phyloP scores from a whole-genome alignment of 92 coral and sea anemone genomes.

The Ricordea florida region DNA sequence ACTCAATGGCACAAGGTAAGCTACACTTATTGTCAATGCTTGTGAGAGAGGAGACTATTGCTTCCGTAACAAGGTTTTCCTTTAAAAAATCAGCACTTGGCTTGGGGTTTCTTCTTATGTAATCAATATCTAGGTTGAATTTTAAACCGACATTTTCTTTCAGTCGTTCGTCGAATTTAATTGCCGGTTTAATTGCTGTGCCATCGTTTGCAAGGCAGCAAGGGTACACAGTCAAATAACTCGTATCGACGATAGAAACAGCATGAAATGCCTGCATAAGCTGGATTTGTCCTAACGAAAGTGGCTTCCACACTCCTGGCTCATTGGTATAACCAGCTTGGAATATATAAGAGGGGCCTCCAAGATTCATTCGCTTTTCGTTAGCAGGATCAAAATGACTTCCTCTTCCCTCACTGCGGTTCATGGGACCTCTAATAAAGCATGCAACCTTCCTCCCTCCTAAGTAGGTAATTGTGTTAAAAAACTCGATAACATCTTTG shows the following conservation, averaged over 20 bases:
- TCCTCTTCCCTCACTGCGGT: conserved; percentile 32
- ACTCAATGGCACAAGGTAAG: conserved; percentile 42
- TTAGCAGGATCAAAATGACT: conserved; percentile 6
- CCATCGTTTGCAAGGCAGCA: conserved; percentile 42
- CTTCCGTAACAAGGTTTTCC: conserved; percentile 33
- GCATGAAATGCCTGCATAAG: background rate
- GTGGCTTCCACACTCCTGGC: conserved; percentile 37
- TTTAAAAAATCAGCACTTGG: conserved; percentile 21
- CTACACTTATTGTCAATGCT: conserved; percentile 28
- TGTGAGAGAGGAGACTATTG: conserved; percentile 25
- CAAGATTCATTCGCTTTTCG: conserved; percentile 42
- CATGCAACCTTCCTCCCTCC: conserved; percentile 23
- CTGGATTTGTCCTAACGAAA: conserved; percentile 20
- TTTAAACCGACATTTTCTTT: conserved; percentile 33
- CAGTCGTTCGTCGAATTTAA: conserved; percentile 27
- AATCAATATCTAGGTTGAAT: conserved; percentile 8
- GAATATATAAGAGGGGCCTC: conserved; percentile 45
- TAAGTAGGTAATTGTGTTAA: conserved; percentile 18
- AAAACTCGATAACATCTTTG: conserved; percentile 37
- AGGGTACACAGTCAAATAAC: conserved; percentile 22
- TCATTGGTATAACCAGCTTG: conserved; percentile 41
- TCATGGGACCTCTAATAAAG: conserved; percentile 25
- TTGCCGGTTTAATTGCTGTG: conserved; percentile 32
- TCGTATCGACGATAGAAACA: conserved; percentile 18
- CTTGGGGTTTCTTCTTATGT: conserved; percentile 5